Base-by-base conservation (phyloP, 2,888 invertebrate species). In the Cecidostiba fungosa region DNA sequence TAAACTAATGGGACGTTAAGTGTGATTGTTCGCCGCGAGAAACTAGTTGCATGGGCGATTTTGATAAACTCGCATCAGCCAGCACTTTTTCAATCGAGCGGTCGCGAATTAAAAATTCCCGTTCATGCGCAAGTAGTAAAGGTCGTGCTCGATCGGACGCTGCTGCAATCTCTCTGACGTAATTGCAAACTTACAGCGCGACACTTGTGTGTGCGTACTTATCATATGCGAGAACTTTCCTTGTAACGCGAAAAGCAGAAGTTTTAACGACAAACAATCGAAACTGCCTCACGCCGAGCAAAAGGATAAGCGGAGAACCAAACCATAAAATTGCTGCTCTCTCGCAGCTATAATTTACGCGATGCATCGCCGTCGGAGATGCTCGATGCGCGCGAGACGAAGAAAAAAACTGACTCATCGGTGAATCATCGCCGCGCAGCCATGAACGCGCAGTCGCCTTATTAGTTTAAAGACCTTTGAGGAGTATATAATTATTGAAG, bases 391-490 rank as follows among this genome's bases (percentile, higher is more conserved):
- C 82, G 69, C 69, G 59, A 72, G 43, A 29, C n/a, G 50, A 19
- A 54, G 59, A 32, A 32, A 84, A 86, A 86, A 86, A 85, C 62
- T 82, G 87, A 87, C 82, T 87, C 82, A 85, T 77, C 80, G 80
- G 29, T 85, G 87, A 87, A 82, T 85, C 87, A 85, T 77, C 66
- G 47, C 47, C 19, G 79, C 62, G 84, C 23, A 43, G 77, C 77
- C 85, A 72, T 83, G 80, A 77, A 62, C 77, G 81, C 77, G 66
- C n/a, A 59, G 80, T 86, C 79, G 76, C 87, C 87, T 87, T 87
- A 87, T 87, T 87, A 85, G 87, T 87, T 87, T 85, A 83, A 87
- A 87, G 87, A 85, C 87, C 87, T 87, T 77, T 84, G 62, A 78
- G 78, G 70, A 77, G 80, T 81, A 74, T 78, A 84, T 78, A 84